phyloP scores from a whole-genome alignment of 2,113 vertebrate genomes.

The Paramisgurnus dabryanus region DNA sequence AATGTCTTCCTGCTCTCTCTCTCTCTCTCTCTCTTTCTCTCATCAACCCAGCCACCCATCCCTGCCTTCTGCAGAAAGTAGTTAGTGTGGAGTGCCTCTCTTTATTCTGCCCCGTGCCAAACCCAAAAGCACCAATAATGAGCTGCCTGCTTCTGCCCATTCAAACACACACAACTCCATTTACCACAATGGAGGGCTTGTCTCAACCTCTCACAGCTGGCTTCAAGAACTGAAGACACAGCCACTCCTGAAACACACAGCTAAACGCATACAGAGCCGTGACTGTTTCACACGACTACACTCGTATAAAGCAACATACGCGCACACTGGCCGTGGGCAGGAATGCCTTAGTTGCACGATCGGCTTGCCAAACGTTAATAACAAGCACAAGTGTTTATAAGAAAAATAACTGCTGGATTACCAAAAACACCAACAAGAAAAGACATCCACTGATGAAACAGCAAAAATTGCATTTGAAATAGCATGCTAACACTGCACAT shows the following conservation, averaged over 20 bases:
- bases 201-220: slow-evolving; percentile 41
- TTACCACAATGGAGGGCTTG: slow-evolving; percentile 48
- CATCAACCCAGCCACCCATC: background rate
- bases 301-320: background rate
- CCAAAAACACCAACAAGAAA: background rate
- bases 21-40: background rate
- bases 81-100: slow-evolving; percentile 46
- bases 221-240: slow-evolving; percentile 23
- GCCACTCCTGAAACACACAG: slow-evolving; percentile 7
- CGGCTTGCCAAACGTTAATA: background rate
- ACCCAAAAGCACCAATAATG: slow-evolving; percentile 44
- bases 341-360: background rate
- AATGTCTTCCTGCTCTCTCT: background rate
- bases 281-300: background rate
- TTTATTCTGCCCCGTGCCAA: slow-evolving; percentile 36
- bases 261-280: background rate
- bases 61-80: background rate
- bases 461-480: background rate
- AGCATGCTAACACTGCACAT: background rate
- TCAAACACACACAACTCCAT: slow-evolving; percentile 39
- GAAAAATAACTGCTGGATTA: background rate
- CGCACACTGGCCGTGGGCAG: background rate
- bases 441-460: background rate
- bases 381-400: background rate
- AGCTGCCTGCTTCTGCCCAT: slow-evolving; percentile 47